Base-by-base conservation (phyloP, 2,888 invertebrate species). In the Stegophylla sp. region DNA sequence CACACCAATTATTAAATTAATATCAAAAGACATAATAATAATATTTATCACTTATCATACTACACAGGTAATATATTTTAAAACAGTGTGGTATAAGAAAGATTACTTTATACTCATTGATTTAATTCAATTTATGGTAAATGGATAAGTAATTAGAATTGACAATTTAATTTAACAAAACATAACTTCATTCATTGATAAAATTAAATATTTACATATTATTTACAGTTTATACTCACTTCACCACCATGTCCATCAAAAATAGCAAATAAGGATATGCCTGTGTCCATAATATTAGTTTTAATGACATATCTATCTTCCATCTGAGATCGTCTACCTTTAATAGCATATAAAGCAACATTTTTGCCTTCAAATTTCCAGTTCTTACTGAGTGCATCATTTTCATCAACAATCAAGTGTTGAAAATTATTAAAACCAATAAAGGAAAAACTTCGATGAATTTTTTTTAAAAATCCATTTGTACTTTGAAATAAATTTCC, bases 211-310 rank as follows among this genome's bases (percentile, higher is more conserved):
- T n/a, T n/a, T n/a, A n/a, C n/a, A n/a, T n/a, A n/a, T n/a, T n/a
- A n/a, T n/a, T n/a, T n/a, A n/a, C n/a, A n/a, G n/a, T 34, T 34
- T 34, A 5, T 5, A 82, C 85, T 85, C 86, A 90, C 90, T 87
- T 96, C 95, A 59, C 97, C 97, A 73, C 97, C 97, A 87, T 97
- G 97, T 0, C 97, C 97, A 88, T 97, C 97, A 86, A 96, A 97
- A 84, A 97, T 92, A 64, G 96, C 96, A 88, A 94, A 96, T 82
- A 97, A 88, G 26, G 95, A 93, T 76, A 96, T 92, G 28, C 93
- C 94, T 26, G 95, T 94, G 84, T 92, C 91, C 86, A 93, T 92
- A 76, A 95, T 91, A 86, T 95, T 92, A 87, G 93, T 93, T 84
- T 94, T 92, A 75, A 96, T 91, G 81, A 95, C 94, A 87, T 95